Evolutionary conservation across 2,113 vertebrate genomes (phyloP), one percentile per base, ranked within the genome.

Genomic region (Uria lomvia): DNA sequence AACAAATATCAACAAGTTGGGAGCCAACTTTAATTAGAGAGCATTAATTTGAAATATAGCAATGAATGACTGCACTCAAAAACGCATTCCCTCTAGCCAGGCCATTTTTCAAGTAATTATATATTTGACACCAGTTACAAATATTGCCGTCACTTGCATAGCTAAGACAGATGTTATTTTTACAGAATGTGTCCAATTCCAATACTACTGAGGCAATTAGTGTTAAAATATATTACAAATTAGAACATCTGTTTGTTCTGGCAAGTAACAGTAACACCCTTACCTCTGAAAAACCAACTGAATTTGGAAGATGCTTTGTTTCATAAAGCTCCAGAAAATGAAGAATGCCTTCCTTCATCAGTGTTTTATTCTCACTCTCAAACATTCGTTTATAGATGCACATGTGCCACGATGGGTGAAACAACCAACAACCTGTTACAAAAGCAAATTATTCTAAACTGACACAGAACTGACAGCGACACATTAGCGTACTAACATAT

Each of bases 371-470:
- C 97, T 99, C 99, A 84, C 99, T 99, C 92, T 99, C 99, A 97
- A 99, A 99, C 99, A 99, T 99, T 82, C 99, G 98, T 97, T 98
- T 98, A 91, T 99, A 99, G 85, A 99, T 97, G 96, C 99, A 99
- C 89, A 99, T 94, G 75, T 99, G 98, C 99, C 99, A 99, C 1
- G 99, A 99, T 0, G 99, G 98, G 70, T 99, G 99, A 76, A 99
- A 97, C 47, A 99, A 94, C 96, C 98, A 98, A 76, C 56, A 88
- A 52, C 79, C 98, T 98, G 95, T 47, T 42, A 72, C 55, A 91
- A 88, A 96, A 47, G 78, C n/a, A 60, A 40, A 77, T 9, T 22
- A 6, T 72, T 90, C 50, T 80, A 13, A 92, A 96, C 2, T 32
- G 36, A 66, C n/a, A 43, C 26, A 29, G 70, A 62, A 94, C 32